Conservation (phyloP, 2,888 invertebrate genomes). For the Parthenolecanium corni region DNA sequence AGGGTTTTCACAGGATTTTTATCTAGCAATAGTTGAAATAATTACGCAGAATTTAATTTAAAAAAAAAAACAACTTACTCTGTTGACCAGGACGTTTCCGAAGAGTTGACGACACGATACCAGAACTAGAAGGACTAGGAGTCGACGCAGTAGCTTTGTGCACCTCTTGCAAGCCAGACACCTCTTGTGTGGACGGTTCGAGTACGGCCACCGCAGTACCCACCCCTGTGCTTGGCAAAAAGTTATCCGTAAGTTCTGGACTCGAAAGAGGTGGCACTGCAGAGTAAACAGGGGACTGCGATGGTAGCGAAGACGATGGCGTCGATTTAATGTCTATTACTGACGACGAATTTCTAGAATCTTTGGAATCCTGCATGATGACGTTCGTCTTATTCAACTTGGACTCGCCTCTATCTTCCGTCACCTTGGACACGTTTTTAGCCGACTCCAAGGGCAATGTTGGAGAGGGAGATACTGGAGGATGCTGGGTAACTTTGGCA, state of each 20-base stretch:
- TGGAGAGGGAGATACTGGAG: not conserved
- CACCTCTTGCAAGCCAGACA: constrained; percentile 34
- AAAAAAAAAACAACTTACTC: too few relatives aligned
- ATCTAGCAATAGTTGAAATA: too few relatives aligned
- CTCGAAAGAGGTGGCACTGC: constrained; percentile 8
- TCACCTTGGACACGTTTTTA: not conserved
- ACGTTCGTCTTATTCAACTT: not conserved
- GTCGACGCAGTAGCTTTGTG: constrained; percentile 30
- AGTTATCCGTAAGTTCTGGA: constrained; percentile 13
- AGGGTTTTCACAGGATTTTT: too few relatives aligned
- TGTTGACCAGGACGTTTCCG: constrained; percentile 21
- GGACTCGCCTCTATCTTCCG: not conserved
- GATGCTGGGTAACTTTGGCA: constrained; percentile 12
- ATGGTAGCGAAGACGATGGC: constrained; percentile 7
- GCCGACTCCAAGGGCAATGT: not conserved
- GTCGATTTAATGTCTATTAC: constrained; percentile 8
- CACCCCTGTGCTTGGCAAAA: constrained; percentile 29
- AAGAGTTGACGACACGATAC: constrained; percentile 5
- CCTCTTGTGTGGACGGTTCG: constrained; percentile 41
- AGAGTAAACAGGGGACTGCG: constrained; percentile 2
- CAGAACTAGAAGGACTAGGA: constrained; percentile 6
- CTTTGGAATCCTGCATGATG: not conserved
- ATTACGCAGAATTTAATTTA: too few relatives aligned
- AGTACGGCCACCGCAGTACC: constrained; percentile 37
- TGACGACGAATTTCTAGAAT: not conserved